These are phyloP conservation scores for Antitype chi DNA, from an alignment of 2,888 invertebrate genomes.

Conservation along the genomic window DNA sequence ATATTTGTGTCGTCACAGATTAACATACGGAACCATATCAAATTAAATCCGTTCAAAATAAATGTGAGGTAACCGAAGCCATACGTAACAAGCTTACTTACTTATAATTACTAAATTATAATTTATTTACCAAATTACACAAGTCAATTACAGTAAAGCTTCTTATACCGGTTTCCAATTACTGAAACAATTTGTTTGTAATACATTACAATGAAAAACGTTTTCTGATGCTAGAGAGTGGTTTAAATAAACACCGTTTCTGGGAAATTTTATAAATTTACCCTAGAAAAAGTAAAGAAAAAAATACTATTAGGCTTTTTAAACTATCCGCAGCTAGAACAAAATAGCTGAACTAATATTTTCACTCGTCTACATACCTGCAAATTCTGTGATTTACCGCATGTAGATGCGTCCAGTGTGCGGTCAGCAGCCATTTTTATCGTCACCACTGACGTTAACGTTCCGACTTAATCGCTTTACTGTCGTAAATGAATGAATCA, in stretches of 20 bases:
- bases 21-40: neutral
- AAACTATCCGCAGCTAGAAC: neutral
- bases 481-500: constrained; percentile 36
- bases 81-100: constrained; percentile 25
- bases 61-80: constrained; percentile 16
- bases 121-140: constrained; percentile 40
- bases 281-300: neutral
- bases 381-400: constrained; percentile 43
- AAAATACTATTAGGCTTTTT: neutral
- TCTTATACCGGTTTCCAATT: constrained; percentile 42
- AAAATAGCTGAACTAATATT: neutral
- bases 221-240: neutral
- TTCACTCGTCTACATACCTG: constrained; percentile 6
- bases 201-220: constrained; percentile 19
- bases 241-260: constrained; percentile 1
- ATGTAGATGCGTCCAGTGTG: constrained; percentile 27
- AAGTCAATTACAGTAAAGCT: constrained; percentile 38
- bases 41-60: constrained; percentile 24
- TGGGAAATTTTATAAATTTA: neutral
- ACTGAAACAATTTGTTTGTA: constrained; percentile 38
- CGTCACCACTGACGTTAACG: constrained; percentile 45
- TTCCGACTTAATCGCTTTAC: constrained; percentile 46
- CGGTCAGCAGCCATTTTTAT: constrained; percentile 51
- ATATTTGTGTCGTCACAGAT: neutral
- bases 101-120: constrained; percentile 33